phyloP scores from a whole-genome alignment of 2,113 vertebrate genomes.

The Mus spicilegus region DNA sequence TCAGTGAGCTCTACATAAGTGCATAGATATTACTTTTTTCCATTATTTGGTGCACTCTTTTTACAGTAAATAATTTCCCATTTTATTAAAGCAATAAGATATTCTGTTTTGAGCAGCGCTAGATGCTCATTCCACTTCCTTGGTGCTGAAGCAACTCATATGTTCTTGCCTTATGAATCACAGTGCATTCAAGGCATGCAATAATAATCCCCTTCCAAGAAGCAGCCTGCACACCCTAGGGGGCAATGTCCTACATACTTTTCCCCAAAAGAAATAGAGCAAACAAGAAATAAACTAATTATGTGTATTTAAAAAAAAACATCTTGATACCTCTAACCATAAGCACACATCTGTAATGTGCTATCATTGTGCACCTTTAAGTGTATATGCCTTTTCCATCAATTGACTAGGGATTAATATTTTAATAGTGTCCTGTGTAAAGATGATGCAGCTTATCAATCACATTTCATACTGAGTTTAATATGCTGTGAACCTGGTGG shows the following conservation, averaged over 20 bases:
- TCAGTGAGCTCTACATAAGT: conserved; percentile 76
- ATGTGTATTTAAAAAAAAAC: conserved; percentile 48
- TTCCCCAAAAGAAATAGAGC: conserved; percentile 70
- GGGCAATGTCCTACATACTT: conserved; percentile 79
- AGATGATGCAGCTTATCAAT: conserved; percentile 81
- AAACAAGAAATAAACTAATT: conserved; percentile 7
- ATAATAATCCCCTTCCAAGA: conserved; percentile 86
- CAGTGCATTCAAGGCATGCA: conserved; percentile 86
- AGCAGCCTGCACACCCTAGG: conserved; percentile 82
- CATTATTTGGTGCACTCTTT: conserved; percentile 82
- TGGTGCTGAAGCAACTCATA: conserved; percentile 87
- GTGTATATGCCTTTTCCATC: conserved; percentile 76
- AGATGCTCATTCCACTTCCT: conserved; percentile 85
- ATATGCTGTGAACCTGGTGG: conserved; percentile 80
- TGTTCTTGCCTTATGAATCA: conserved; percentile 86
- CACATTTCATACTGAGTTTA: conserved; percentile 83
- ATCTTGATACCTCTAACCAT: conserved; percentile 75
- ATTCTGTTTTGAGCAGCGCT: conserved; percentile 86
- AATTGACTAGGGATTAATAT: conserved; percentile 83
- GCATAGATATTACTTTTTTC: conserved; percentile 80
- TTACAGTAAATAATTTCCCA: conserved; percentile 80
- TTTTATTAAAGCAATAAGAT: conserved; percentile 89
- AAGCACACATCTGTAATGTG: conserved; percentile 74
- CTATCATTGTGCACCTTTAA: conserved; percentile 61
- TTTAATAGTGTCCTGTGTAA: conserved; percentile 83